A percentile compares a stretch with the other conserved stretches of the same genome.
Conservation (phyloP, 2,888 invertebrate genomes). For the Noctua comes region DNA sequence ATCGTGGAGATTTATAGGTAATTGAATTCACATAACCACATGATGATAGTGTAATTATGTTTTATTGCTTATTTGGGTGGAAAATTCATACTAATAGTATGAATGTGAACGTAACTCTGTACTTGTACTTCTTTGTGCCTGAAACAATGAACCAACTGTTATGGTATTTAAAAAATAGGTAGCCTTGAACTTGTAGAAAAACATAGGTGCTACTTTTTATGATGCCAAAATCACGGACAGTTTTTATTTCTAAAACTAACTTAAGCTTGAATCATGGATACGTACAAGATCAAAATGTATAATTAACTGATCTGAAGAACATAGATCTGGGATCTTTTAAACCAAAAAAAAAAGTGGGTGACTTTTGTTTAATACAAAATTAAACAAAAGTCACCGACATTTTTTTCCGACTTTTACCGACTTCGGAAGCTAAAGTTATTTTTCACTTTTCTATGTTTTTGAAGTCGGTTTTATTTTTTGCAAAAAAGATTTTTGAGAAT, state of each 20-base stretch:
- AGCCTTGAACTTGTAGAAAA: not conserved
- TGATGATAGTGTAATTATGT: conserved; percentile 4
- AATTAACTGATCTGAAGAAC: not conserved
- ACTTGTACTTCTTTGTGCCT: not conserved
- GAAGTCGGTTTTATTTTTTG: no score
- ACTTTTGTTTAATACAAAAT: no score
- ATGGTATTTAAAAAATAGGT: not conserved
- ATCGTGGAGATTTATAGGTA: conserved; percentile 30
- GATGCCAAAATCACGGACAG: not conserved
- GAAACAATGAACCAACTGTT: not conserved
- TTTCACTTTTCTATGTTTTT: no score
- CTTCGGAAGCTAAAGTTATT: no score
- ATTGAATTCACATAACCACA: conserved; percentile 35
- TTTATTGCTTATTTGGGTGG: not conserved
- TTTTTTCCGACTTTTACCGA: no score
- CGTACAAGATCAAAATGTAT: not conserved
- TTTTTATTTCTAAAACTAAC: not conserved
- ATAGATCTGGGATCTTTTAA: no score
- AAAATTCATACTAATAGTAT: not conserved
- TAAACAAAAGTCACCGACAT: no score
- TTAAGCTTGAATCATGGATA: not conserved
- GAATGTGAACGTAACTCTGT: not conserved
- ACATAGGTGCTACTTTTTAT: not conserved
- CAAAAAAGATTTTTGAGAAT: no score
- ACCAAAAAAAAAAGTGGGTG: not conserved